Evolutionary conservation across 2,888 invertebrate genomes (phyloP), one percentile per base, ranked within the genome.

Genomic region (Scaptomyza cyrtandrae): DNA sequence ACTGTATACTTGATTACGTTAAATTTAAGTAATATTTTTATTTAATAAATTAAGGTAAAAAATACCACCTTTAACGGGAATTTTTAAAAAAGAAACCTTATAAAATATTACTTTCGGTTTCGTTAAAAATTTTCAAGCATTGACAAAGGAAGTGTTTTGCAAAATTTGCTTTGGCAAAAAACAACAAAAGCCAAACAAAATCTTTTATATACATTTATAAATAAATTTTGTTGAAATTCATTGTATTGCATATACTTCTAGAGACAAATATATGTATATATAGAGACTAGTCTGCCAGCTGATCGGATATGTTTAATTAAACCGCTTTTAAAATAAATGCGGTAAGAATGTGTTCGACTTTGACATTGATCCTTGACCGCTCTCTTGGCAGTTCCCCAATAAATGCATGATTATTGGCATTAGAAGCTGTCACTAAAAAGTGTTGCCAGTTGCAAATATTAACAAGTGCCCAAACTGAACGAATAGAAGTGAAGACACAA

Each of bases 291-390:
- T 52, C 14, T 11, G 31, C 31, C 44, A n/a, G 16, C 43, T 53
- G 41, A 52, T 43, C 29, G 33, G 14, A 39, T 16, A 41, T 41
- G 10, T 41, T 31, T 44, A 54, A 53, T 7, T 31, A 35, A 31
- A 54, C 14, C 6, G 13, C 14, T 19, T 29, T 29, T 29, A 29
- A 29, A 29, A 29, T 29, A 29, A 29, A 29, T 7, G 1, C 29
- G 29, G 7, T 7, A 29, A 29, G 7, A 29, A 29, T 29, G 33
- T 35, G 13, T 14, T 52, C 44, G 62, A 62, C 37, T 63, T 62
- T 63, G 63, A 33, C 16, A 61, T 52, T 62, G 63, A 63, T 63
- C 62, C 52, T 62, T 35, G 43, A 62, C 48, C 35, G 31, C 24
- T 52, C 31, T 13, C 24, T 10, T 63, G 63, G 63, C 63, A 62